Base-by-base conservation (phyloP, 2,113 vertebrate species). In the Hiodon tergisus region DNA sequence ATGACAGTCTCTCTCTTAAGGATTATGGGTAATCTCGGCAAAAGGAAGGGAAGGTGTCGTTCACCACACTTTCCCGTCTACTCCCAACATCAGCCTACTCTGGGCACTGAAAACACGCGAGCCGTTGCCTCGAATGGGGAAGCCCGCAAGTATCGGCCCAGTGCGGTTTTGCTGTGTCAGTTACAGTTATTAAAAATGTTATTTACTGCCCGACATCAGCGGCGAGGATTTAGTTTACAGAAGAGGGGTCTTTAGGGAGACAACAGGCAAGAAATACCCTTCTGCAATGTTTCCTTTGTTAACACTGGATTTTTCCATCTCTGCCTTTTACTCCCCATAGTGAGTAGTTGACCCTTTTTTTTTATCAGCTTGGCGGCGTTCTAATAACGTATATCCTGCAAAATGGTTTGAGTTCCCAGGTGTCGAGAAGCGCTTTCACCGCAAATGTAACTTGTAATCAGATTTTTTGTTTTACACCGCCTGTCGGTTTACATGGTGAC, bases 91-190 rank as follows among this genome's bases (percentile, higher is more conserved):
- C 16, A 73, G 53, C 83, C 81, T 80, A 14, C 63, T 68, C 31
- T 54, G 78, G 73, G 76, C 76, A 76, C 76, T 84, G 73, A 2
- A 74, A 70, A 9, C 1, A 63, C 54, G 1, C 69, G n/a, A 84
- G 62, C 11, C 4, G 8, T 78, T 69, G 67, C 76, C 54, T 68
- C 69, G 72, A 81, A 65, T 60, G 5, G 63, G 11, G 82, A 75
- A 74, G 77, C 58, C 46, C 74, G 17, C 72, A 52, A 73, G 65
- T 73, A 47, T 73, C 9, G 13, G 46, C 57, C 57, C 65, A 73
- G 65, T 73, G 61, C 53, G 59, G 52, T 78, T 78, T 57, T 77
- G 17, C 57, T 51, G 81, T n/a, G 68, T 71, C 73, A 76, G 52
- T 61, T 70, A 74, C 5, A 3, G 72, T 48, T 75, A 81, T 76